Base-by-base conservation (phyloP, 2,113 vertebrate species). In the Aix galericulata region DNA sequence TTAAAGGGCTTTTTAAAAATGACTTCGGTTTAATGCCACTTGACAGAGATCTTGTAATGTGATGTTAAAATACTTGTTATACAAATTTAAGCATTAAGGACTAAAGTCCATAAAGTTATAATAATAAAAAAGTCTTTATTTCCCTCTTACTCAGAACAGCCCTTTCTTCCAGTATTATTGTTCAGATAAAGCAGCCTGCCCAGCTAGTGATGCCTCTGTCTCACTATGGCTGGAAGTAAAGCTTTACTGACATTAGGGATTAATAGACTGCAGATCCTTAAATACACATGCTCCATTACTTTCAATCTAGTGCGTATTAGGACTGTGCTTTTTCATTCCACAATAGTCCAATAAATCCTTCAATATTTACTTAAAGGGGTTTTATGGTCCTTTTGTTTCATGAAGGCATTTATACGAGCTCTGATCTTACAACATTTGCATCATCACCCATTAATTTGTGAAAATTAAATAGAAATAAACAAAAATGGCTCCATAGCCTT, bases 121-220 rank as follows among this genome's bases (percentile, higher is more conserved):
- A 52, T 46, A 27, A 29, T 38, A 46, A 48, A 60, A 3, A 20
- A 20, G 8, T 0, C 0, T 63, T 82, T 53, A 26, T 62, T 3
- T 15, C 75, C 32, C 9, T 20, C 76, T 79, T 38, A 26, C 44
- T 56, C 44, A 38, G 31, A 64, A 29, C n/a, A 44, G 31, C 23
- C n/a, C n/a, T 76, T 48, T 88, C 73, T 46, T 13, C 12, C 46
- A 69, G 31, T 3, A 16, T 34, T 36, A 36, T 13, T 23, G 27
- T 3, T 55, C 82, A 16, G 32, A n/a, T 7, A 17, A 32, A 74
- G 77, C 48, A 67, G n/a, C 67, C 17, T 42, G 38, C 22, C 56
- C 71, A 59, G 2, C 17, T 7, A 29, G 72, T 2, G 36, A 22
- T 46, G 16, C 50, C 56, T 81, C n/a, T 42, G 58, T 36, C 34